Base-by-base conservation (phyloP, 2,888 invertebrate genomes). In the Noctua fimbriata region DNA sequence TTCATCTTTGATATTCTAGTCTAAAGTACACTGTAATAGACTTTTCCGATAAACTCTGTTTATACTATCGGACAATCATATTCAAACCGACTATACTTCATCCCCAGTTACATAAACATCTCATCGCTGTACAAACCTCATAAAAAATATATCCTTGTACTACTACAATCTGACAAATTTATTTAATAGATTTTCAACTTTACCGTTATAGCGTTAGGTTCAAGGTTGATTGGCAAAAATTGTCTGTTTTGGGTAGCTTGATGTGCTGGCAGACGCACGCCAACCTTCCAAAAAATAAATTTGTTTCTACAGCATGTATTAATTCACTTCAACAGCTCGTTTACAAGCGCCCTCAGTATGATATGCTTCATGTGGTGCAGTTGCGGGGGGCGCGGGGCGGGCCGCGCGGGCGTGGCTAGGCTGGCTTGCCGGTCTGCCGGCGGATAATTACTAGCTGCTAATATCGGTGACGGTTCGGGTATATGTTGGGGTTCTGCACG, bases 381-480 rank as follows among this genome's bases (percentile, higher is more conserved):
- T 12, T 2, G 78, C 14, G 69, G 58, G 60, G 65, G 18, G 44
- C 47, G 70, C 58, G 69, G 65, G 36, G 1, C 4, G 58, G n/a
- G n/a, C 36, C 41, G 66, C 65, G 69, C 58, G 67, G 67, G 70
- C 65, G 47, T 6, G 32, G 78, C 63, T 86, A 86, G n/a, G 81
- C 88, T 66, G 91, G 92, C 70, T 84, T 85, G 84, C 83, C 87
- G 69, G 88, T 85, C 55, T 91, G 92, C 81, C 92, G 92, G 83
- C 91, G 89, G 60, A 93, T 84, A 44, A 94, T 87, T 84, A 92
- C 83, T 87, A 91, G 94, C 94, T 96, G 94, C 94, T 96, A 97
- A 92, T 97, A 97, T 36, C 97, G 94, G 83, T 96, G 96, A 73
- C 97, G 90, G 85, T 93, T 95, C 10, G 96, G 96, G 78, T 97